A percentile compares a stretch with the other conserved stretches of the same genome.
Evolutionary conservation across 1,140 invertebrate species (phyloP).

Genomic region (Drosophila trapezifrons): DNA sequence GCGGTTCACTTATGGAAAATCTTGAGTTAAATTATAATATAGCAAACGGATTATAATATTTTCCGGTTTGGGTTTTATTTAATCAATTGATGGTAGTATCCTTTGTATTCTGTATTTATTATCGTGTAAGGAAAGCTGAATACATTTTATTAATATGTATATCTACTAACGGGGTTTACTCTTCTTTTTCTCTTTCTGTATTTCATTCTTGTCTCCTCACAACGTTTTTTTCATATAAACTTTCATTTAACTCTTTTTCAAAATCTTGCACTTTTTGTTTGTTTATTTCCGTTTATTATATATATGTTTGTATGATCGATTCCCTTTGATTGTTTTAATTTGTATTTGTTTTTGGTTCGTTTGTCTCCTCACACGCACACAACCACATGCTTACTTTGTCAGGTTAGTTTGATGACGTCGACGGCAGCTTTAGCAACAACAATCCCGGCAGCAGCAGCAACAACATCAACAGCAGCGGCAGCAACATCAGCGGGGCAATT

Average conservation of each 20-base stretch:
- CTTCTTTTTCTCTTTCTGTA: constrained; percentile 16
- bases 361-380: constrained; percentile 77
- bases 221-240: not conserved
- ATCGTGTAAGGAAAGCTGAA: too few relatives aligned
- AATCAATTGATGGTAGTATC: not conserved
- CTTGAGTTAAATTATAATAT: not conserved
- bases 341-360: constrained; percentile 46
- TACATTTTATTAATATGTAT: not conserved
- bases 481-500: constrained; percentile 25
- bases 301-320: not conserved
- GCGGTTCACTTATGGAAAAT: not conserved
- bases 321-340: constrained; percentile 54
- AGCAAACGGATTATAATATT: not conserved
- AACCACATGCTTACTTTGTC: constrained; percentile 89
- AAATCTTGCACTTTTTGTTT: not conserved
- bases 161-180: constrained; percentile 36
- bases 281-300: not conserved
- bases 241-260: not conserved
- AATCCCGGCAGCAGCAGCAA: constrained; percentile 23
- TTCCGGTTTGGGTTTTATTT: not conserved
- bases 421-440: constrained; percentile 61
- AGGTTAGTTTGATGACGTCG: constrained; percentile 96
- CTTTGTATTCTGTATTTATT: not conserved
- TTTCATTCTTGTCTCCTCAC: constrained; percentile 6
- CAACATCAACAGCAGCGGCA: constrained; percentile 12